Evolutionary conservation across 2,113 vertebrate species (phyloP).

Genomic region (Atractosteus spatula): DNA sequence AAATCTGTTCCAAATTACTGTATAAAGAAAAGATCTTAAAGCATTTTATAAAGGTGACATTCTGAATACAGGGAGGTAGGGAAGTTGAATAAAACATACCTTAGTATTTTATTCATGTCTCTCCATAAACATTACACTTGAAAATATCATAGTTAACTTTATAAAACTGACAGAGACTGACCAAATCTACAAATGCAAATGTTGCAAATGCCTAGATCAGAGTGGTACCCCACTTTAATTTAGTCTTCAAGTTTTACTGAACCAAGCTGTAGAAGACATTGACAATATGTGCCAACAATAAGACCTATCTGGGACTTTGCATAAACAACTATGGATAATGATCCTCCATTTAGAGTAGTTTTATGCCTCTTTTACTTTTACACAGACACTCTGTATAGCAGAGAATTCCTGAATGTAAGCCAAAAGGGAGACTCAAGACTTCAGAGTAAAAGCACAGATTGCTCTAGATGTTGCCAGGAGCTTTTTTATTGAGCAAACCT

Average conservation of each 20-base stretch:
- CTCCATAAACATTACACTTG: constrained; percentile 26
- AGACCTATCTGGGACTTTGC: constrained; percentile 20
- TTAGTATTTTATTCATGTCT: neutral
- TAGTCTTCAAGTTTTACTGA: constrained; percentile 14
- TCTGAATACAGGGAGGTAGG: too few relatives aligned
- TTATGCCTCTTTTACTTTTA: constrained; percentile 6
- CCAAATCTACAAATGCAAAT: constrained; percentile 37
- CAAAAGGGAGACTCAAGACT: constrained; percentile 38
- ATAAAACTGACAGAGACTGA: constrained; percentile 33
- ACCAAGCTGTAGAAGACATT: constrained; percentile 31
- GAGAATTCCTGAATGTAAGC: constrained; percentile 22
- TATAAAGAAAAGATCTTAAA: neutral
- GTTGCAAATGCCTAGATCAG: constrained; percentile 28
- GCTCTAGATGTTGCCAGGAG: constrained; percentile 45
- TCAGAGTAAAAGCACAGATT: constrained; percentile 36
- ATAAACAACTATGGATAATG: constrained; percentile 26
- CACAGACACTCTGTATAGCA: neutral
- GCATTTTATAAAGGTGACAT: neutral
- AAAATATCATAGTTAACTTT: constrained; percentile 24
- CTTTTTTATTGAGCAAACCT: constrained; percentile 46
- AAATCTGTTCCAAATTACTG: too few relatives aligned
- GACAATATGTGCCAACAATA: constrained; percentile 24
- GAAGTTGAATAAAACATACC: too few relatives aligned
- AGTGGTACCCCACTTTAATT: constrained; percentile 20
- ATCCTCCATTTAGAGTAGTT: constrained; percentile 17